Percentiles rank a stretch among this genome's conserved stretches.
Conservation (phyloP, 2,113 vertebrate species). For the Pao palembangensis region DNA sequence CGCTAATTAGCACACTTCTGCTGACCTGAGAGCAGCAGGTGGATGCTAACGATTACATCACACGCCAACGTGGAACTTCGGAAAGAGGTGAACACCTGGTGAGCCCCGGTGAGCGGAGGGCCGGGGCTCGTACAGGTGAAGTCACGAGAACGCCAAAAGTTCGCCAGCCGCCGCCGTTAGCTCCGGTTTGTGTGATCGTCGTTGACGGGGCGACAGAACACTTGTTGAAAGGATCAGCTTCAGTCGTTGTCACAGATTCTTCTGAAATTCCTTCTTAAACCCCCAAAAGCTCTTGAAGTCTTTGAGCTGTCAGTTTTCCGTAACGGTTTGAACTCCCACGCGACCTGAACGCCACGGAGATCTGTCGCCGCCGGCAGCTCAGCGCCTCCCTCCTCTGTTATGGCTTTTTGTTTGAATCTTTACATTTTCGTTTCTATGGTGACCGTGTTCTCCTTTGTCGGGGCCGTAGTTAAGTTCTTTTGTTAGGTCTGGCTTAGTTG, state of each 20-base stretch:
- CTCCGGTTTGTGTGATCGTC: no score
- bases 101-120: no score
- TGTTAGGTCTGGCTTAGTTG: neutral
- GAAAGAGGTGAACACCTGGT: neutral
- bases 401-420: neutral
- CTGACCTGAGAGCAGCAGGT: slow-evolving; percentile 31
- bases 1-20: slow-evolving; percentile 17
- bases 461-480: neutral
- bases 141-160: no score
- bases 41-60: neutral
- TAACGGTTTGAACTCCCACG: slow-evolving; percentile 25
- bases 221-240: no score
- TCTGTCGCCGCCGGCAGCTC: slow-evolving; percentile 5
- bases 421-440: neutral
- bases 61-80: neutral
- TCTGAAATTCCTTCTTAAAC: no score
- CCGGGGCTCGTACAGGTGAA: no score
- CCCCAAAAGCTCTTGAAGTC: no score
- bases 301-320: slow-evolving; percentile 8
- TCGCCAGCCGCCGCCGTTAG: no score
- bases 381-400: slow-evolving; percentile 4
- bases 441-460: no score
- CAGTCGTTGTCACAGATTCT: no score
- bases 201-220: no score
- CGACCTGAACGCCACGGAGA: slow-evolving; percentile 26